Base-by-base conservation (phyloP, 30 jellyfish, hydroid and myxozoan species). In the Haliclystus octoradiatus region DNA sequence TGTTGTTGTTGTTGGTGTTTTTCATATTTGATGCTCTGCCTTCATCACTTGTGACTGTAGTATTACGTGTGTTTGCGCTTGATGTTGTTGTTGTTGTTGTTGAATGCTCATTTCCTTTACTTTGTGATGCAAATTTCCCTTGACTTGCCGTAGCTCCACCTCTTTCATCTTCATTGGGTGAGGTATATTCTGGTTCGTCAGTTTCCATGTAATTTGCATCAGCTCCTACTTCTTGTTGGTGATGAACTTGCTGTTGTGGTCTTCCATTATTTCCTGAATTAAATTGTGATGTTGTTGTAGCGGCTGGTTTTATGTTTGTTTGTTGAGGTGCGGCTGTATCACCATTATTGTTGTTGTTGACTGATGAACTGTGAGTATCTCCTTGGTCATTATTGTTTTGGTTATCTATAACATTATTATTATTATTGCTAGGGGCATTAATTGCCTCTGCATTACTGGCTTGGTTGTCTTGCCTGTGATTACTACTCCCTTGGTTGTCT, bases 371-470 rank as follows among this genome's bases (percentile, higher is more conserved):
- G 25, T 27, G 30, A n/a, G n/a, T 13, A 63, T 63, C 24, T 28
- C 30, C 63, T 61, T 63, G 73, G 30, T 28, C 61, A 13, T 33
- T 33, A 70, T 40, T 66, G 5, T 29, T 47, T 15, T 28, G 31
- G 69, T 13, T 63, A 5, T 19, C 29, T 12, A 23, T 63, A 29
- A 23, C 29, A 4, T 7, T 27, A 5, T 23, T 63, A 5, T 7
- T 63, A 52, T 28, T 27, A 13, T 15, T 28, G 62, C 3, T 4
- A 25, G 14, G 3, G 31, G 14, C 23, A 52, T 23, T 63, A 25
- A 23, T 23, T 28, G n/a, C 14, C 3, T 3, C 27, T 2, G 62
- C 50, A 19, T 63, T 28, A 29, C 23, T 23, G 49, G 9, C 7
- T 31, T 33, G 66, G 57, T 40, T 40, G 14, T 19, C 57, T 5